phyloP scores from a whole-genome alignment of 1,140 invertebrate species.

The Streblospio benedicti region DNA sequence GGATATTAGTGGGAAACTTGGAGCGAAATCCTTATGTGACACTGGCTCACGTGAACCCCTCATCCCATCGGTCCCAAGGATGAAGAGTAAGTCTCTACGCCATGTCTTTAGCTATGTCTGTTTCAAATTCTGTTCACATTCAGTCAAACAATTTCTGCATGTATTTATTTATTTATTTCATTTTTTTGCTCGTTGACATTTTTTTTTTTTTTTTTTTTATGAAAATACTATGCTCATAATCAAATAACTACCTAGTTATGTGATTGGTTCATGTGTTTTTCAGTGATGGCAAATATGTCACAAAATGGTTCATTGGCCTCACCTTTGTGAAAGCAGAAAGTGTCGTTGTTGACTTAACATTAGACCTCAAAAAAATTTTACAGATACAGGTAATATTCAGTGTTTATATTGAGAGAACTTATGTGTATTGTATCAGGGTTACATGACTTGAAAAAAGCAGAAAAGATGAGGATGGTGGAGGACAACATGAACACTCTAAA shows the following conservation, averaged over 20 bases:
- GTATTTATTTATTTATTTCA: neutral
- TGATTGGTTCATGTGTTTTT: too few relatives aligned
- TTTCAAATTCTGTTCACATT: neutral
- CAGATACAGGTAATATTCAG: constrained; percentile 55
- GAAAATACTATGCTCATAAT: too few relatives aligned
- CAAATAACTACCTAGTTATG: too few relatives aligned
- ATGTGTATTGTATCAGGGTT: neutral
- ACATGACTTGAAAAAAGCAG: too few relatives aligned
- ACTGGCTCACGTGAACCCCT: constrained; percentile 87
- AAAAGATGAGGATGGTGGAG: too few relatives aligned
- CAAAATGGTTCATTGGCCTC: constrained; percentile 95
- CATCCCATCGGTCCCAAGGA: constrained; percentile 60
- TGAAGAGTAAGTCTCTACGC: constrained; percentile 28
- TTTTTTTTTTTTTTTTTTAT: too few relatives aligned
- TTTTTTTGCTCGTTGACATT: too few relatives aligned
- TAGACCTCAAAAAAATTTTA: constrained; percentile 83
- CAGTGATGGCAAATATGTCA: constrained; percentile 46
- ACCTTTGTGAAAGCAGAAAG: constrained; percentile 78
- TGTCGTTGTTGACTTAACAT: constrained; percentile 80
- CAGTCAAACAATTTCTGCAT: neutral
- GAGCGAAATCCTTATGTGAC: constrained; percentile 85
- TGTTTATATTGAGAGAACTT: neutral
- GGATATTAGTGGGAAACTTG: constrained; percentile 80
- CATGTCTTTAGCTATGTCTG: too few relatives aligned
- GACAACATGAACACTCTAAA: too few relatives aligned